Percentiles rank a stretch among this genome's conserved stretches.
Evolutionary conservation across 1,140 invertebrate genomes (phyloP).

Genomic region (Heliconius congener): DNA sequence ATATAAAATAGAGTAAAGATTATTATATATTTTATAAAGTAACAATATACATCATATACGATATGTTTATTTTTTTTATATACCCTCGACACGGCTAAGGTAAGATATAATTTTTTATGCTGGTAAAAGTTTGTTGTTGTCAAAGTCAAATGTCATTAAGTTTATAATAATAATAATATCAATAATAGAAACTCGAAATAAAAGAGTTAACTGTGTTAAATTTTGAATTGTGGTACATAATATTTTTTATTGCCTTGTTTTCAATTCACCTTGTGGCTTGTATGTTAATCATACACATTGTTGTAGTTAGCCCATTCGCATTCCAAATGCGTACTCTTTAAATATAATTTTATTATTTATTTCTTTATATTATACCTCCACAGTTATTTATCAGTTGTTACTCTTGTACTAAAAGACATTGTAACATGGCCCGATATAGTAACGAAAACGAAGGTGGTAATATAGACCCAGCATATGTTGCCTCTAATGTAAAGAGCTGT

Average conservation of each 20-base stretch:
- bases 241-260: background rate
- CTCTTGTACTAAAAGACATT: background rate
- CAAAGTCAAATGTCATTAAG: background rate
- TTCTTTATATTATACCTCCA: background rate
- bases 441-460: constrained; percentile 49
- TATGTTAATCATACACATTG: background rate
- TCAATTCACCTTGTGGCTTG: background rate
- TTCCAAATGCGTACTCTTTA: background rate
- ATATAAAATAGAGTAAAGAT: too few species aligned
- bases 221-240: background rate
- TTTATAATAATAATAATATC: too few species aligned
- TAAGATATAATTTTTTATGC: background rate
- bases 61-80: background rate
- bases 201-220: too few species aligned
- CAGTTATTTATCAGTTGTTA: background rate
- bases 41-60: too few species aligned
- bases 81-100: too few species aligned
- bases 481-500: constrained; percentile 56
- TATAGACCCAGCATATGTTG: constrained; percentile 58
- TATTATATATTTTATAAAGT: too few species aligned
- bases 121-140: background rate
- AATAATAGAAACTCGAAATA: too few species aligned
- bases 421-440: constrained; percentile 26
- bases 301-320: too few species aligned
- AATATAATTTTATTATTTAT: background rate